phyloP scores from a whole-genome alignment of 1,140 invertebrate genomes.

The Scaptomyza hsui region DNA sequence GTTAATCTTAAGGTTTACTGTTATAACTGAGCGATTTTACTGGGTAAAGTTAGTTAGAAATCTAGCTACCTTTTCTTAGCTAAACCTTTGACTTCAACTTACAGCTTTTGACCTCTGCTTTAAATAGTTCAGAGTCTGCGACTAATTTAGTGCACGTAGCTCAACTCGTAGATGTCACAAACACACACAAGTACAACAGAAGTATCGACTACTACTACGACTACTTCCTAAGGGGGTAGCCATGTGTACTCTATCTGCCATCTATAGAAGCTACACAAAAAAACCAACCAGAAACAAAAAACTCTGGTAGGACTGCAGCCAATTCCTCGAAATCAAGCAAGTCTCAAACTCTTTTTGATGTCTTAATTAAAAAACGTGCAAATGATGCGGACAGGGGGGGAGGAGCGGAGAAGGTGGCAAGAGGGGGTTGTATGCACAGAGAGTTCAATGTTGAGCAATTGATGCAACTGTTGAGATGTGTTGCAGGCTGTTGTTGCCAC shows the following conservation, averaged over 20 bases:
- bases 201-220: constrained; percentile 22
- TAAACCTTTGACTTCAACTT: neutral
- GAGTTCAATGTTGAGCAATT: constrained; percentile 83
- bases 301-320: constrained; percentile 34
- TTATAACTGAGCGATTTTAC: no score
- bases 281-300: neutral
- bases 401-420: neutral
- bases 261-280: constrained; percentile 50
- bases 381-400: constrained; percentile 58
- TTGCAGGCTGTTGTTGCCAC: constrained; percentile 57
- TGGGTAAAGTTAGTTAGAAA: no score
- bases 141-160: constrained; percentile 50
- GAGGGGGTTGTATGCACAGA: constrained; percentile 30
- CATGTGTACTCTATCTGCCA: constrained; percentile 55
- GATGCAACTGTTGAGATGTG: constrained; percentile 82
- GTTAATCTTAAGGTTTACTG: no score
- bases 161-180: constrained; percentile 32
- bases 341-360: constrained; percentile 82
- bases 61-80: no score
- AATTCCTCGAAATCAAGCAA: constrained; percentile 80
- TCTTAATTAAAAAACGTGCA: constrained; percentile 83
- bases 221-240: constrained; percentile 24
- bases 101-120: constrained; percentile 9
- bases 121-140: constrained; percentile 25
- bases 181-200: neutral